phyloP scores from a whole-genome alignment of 2,113 vertebrate genomes.

The Orcinus orca region DNA sequence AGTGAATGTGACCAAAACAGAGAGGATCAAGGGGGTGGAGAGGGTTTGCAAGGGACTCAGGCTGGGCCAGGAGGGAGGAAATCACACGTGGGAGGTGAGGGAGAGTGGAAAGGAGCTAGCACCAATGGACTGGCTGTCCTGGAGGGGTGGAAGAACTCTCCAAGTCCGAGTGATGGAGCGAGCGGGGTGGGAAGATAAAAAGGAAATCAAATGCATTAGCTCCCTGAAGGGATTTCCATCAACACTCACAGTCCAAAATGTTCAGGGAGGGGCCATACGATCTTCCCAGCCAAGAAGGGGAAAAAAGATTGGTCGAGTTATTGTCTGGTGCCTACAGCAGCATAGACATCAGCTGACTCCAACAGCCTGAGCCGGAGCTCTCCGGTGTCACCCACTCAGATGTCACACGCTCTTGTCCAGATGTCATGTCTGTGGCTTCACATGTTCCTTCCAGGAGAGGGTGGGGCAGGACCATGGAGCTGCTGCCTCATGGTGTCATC shows the following conservation, averaged over 20 bases:
- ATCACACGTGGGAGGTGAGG: background rate
- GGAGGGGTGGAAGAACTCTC: background rate
- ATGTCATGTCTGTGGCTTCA: background rate
- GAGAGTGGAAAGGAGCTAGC: background rate
- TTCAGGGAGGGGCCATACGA: background rate
- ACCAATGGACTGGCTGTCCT: background rate
- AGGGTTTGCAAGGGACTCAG: background rate
- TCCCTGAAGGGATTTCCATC: background rate
- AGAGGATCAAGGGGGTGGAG: accelerated
- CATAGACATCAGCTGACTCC: background rate
- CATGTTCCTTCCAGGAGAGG: background rate
- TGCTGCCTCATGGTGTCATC: background rate
- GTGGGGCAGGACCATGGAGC: background rate
- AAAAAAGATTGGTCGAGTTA: background rate
- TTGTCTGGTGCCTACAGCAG: background rate
- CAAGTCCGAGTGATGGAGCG: accelerated
- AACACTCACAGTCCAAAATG: background rate
- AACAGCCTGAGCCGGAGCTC: background rate
- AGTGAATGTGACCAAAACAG: background rate
- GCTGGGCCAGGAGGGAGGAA: background rate
- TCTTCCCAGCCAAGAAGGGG: background rate
- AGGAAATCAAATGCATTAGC: background rate
- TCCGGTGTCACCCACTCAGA: background rate
- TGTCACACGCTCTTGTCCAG: background rate
- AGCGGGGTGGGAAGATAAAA: background rate